phyloP scores from a whole-genome alignment of 2,888 invertebrate genomes.

The Drosophila lacicola region DNA sequence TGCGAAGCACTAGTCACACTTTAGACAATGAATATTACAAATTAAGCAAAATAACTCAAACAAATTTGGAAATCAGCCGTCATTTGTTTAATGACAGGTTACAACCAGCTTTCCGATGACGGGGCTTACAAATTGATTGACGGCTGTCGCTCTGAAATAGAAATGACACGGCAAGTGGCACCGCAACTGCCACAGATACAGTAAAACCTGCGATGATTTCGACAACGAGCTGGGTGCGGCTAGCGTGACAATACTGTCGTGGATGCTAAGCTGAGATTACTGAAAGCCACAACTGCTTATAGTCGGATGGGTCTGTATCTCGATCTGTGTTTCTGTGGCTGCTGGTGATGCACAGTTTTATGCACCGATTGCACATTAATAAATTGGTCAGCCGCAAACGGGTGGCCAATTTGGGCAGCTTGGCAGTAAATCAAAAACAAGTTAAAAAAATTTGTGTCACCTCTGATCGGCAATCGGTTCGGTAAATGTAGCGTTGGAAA shows the following conservation, averaged over 20 bases:
- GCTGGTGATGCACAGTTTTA: slow-evolving; percentile 53
- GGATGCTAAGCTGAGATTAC: slow-evolving; percentile 53
- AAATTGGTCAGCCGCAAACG: slow-evolving; percentile 57
- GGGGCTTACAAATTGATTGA: slow-evolving; percentile 78
- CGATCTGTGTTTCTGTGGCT: slow-evolving; percentile 9
- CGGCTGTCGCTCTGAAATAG: slow-evolving; percentile 75
- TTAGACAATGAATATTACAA: slow-evolving; percentile 54
- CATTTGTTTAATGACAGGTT: slow-evolving; percentile 79
- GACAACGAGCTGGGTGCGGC: slow-evolving; percentile 57
- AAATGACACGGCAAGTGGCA: slow-evolving; percentile 65
- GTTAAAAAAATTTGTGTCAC: slow-evolving; percentile 81
- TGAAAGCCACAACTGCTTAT: slow-evolving; percentile 9
- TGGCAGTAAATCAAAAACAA: slow-evolving; percentile 80
- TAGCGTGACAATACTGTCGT: slow-evolving; percentile 71
- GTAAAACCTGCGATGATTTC: slow-evolving; percentile 3
- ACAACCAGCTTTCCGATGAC: slow-evolving; percentile 55
- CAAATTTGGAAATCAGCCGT: slow-evolving; percentile 75
- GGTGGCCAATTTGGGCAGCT: slow-evolving; percentile 41
- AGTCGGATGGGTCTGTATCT: slow-evolving; percentile 14
- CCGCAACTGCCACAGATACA: slow-evolving; percentile 20
- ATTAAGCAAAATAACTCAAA: slow-evolving; percentile 67
- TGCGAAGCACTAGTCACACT: slow-evolving; percentile 31
- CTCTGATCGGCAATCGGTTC: slow-evolving; percentile 55
- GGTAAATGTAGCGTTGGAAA: slow-evolving; percentile 25
- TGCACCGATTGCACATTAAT: slow-evolving; percentile 69